phyloP scores from a whole-genome alignment of 2,113 vertebrate species.

The Sinocyclocheilus grahami region DNA sequence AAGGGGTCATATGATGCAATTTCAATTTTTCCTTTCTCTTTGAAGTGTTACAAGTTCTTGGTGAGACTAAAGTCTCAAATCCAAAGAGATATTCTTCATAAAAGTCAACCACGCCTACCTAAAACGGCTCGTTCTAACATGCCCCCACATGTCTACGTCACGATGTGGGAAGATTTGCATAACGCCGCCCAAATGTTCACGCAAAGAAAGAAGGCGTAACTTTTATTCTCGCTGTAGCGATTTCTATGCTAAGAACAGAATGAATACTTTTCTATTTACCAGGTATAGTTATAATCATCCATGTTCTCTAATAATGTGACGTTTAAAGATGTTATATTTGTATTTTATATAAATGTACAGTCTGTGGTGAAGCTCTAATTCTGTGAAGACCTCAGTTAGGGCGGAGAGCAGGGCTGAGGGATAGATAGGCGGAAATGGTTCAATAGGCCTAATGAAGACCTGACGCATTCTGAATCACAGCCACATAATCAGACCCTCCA shows the following conservation, averaged over 20 bases:
- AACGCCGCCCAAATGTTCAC: no score
- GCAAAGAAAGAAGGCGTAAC: no score
- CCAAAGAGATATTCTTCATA: no score
- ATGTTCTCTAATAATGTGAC: neutral
- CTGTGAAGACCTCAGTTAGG: neutral
- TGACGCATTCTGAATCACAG: slow-evolving; percentile 10
- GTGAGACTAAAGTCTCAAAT: no score
- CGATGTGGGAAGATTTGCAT: no score
- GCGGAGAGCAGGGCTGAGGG: neutral
- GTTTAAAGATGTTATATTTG: neutral
- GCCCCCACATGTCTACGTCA: no score
- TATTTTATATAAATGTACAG: neutral
- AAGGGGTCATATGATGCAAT: no score
- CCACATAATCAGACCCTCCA: slow-evolving; percentile 34
- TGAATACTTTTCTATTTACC: neutral
- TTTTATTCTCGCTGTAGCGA: no score
- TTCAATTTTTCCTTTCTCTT: no score
- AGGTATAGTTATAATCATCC: neutral
- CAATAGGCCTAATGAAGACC: neutral
- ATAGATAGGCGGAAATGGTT: neutral
- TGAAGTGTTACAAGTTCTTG: no score
- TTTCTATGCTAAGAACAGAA: neutral
- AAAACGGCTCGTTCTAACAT: no score
- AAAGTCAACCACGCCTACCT: no score
- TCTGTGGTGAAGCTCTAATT: neutral